Percentiles rank a stretch among this genome's conserved stretches.
Conservation (phyloP, 2,113 vertebrate genomes). For the Raja brachyura region DNA sequence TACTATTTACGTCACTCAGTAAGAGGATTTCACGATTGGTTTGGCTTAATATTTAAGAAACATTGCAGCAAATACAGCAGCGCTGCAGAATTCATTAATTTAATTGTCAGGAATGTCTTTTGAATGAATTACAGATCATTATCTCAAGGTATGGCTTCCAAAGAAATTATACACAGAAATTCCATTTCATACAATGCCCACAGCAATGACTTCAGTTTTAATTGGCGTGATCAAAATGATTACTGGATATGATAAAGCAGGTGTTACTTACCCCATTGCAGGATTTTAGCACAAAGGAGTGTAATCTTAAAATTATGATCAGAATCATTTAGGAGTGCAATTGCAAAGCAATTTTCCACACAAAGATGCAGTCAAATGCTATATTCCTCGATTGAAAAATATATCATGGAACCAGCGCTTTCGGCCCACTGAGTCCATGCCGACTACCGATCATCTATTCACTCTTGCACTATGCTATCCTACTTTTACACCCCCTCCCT, state of each 20-base stretch:
- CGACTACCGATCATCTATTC: no score
- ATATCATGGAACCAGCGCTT: no score
- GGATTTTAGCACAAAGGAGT: not conserved
- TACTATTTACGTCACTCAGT: not conserved
- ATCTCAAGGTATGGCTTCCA: not conserved
- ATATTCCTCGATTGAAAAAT: no score
- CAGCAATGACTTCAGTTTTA: not conserved
- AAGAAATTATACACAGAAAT: not conserved
- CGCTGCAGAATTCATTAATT: not conserved
- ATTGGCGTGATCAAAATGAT: not conserved
- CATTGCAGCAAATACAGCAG: not conserved
- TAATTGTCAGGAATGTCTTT: not conserved
- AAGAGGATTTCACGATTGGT: not conserved
- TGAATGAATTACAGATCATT: not conserved
- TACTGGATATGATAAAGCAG: not conserved
- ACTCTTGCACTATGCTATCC: no score
- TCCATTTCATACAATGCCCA: not conserved
- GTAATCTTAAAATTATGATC: not conserved
- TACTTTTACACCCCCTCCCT: no score
- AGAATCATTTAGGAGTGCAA: not conserved
- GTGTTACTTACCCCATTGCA: not conserved
- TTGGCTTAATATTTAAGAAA: constrained; percentile 10
- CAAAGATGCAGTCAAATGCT: no score
- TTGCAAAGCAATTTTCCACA: not conserved
- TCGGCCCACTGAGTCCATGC: no score